Evolutionary conservation across 2,113 vertebrate genomes (phyloP).

Genomic region (Lepus timidus): DNA sequence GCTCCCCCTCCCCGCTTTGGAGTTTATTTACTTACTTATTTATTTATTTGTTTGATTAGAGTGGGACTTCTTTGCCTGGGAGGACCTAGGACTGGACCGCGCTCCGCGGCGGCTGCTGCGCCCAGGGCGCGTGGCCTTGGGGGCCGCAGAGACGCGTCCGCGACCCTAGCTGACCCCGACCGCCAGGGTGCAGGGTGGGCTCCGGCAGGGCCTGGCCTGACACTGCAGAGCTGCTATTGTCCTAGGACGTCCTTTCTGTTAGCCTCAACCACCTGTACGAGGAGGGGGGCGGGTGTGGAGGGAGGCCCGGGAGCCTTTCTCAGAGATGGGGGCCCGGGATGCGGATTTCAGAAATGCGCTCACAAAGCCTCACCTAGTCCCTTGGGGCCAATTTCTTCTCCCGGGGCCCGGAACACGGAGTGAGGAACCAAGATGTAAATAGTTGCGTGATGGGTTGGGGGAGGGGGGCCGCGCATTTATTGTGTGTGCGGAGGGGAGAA

Average conservation of each 20-base stretch:
- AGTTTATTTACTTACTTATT: constrained; percentile 67
- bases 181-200: background rate
- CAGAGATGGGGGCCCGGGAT: fast-evolving
- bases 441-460: constrained; percentile 51
- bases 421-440: constrained; percentile 51
- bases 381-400: background rate
- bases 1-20: constrained; percentile 77
- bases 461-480: constrained; percentile 67
- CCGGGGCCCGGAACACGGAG: background rate
- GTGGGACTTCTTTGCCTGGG: constrained; percentile 79
- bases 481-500: constrained; percentile 55
- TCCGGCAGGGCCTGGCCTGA: background rate
- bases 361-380: constrained; percentile 65
- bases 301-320: background rate
- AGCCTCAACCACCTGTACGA: constrained; percentile 66
- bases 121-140: background rate
- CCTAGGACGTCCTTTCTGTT: background rate
- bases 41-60: constrained; percentile 61
- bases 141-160: background rate
- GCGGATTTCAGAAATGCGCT: constrained; percentile 67
- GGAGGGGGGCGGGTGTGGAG: background rate
- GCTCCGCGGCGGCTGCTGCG: background rate
- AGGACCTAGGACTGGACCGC: constrained; percentile 78
- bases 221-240: background rate
- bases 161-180: background rate